Evolutionary conservation across 2,888 invertebrate genomes (phyloP).

Genomic region (Rhagium mordax): DNA sequence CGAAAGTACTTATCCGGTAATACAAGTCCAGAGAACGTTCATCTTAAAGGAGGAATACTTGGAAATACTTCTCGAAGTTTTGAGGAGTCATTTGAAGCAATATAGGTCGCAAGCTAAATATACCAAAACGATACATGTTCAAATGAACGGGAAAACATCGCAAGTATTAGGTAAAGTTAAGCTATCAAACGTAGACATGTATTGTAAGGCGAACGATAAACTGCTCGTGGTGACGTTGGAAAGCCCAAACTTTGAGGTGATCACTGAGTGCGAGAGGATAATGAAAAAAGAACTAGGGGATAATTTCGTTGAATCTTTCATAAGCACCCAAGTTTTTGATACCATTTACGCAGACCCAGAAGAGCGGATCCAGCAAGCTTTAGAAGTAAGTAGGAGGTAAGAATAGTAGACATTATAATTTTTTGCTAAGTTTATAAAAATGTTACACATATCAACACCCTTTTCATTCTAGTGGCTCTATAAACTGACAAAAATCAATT

Average conservation of each 20-base stretch:
- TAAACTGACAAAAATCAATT: too few species aligned
- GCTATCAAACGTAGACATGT: background rate
- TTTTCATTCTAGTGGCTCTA: too few species aligned
- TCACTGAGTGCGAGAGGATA: conserved; percentile 37
- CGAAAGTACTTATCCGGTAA: conserved; percentile 39
- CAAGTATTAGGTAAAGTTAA: conserved; percentile 34
- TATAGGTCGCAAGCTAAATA: conserved; percentile 32
- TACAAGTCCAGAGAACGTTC: conserved; percentile 46
- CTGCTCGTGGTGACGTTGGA: conserved; percentile 21
- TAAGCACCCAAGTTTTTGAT: conserved; percentile 31
- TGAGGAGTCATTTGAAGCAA: conserved; percentile 37
- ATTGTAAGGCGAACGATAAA: background rate
- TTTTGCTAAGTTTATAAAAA: too few species aligned
- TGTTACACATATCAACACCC: too few species aligned
- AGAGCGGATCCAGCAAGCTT: conserved; percentile 33
- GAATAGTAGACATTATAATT: background rate
- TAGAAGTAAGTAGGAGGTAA: conserved; percentile 47
- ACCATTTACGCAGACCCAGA: conserved; percentile 31
- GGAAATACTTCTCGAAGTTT: conserved; percentile 35
- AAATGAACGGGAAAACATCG: conserved; percentile 49
- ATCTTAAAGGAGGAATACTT: conserved; percentile 36
- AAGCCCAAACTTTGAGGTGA: conserved; percentile 33
- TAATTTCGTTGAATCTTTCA: conserved; percentile 32
- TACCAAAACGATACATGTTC: conserved; percentile 33
- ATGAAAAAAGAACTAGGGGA: conserved; percentile 30